These are phyloP conservation scores for Pheosia gnoma DNA, from an alignment of 2,888 invertebrate species.

Conservation along the genomic window DNA sequence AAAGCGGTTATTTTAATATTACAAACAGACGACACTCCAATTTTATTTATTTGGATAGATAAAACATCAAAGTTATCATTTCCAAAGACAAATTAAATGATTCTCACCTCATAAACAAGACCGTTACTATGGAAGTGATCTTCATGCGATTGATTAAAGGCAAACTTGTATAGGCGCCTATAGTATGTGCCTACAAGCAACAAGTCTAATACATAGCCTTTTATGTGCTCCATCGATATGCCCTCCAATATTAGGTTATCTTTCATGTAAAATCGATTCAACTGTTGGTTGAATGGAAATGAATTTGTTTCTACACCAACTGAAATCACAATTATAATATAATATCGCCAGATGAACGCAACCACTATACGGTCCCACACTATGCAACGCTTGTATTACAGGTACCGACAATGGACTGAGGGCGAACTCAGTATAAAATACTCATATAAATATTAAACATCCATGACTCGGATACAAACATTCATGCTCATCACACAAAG, in stretches of 20 bases:
- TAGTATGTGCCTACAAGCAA: slow-evolving; percentile 74
- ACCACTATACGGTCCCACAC: no score
- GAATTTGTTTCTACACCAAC: slow-evolving; percentile 85
- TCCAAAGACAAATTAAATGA: neutral
- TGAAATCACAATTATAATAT: slow-evolving; percentile 45
- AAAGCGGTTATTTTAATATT: no score
- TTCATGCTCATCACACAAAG: no score
- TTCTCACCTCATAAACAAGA: slow-evolving; percentile 72
- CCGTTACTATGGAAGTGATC: slow-evolving; percentile 70
- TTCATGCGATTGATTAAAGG: slow-evolving; percentile 64
- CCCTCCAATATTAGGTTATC: slow-evolving; percentile 73
- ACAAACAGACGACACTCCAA: no score
- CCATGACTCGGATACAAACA: no score
- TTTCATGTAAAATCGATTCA: slow-evolving; percentile 72
- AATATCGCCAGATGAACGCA: no score
- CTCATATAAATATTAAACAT: no score
- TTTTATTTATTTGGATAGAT: no score
- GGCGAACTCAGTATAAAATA: no score
- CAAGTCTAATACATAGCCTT: slow-evolving; percentile 63
- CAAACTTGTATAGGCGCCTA: slow-evolving; percentile 68
- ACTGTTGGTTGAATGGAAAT: slow-evolving; percentile 71
- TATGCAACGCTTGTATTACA: no score
- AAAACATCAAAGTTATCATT: no score
- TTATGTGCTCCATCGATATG: slow-evolving; percentile 72
- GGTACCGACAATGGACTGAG: no score